phyloP scores from a whole-genome alignment of 2,113 vertebrate species.

The Pantherophis guttatus region DNA sequence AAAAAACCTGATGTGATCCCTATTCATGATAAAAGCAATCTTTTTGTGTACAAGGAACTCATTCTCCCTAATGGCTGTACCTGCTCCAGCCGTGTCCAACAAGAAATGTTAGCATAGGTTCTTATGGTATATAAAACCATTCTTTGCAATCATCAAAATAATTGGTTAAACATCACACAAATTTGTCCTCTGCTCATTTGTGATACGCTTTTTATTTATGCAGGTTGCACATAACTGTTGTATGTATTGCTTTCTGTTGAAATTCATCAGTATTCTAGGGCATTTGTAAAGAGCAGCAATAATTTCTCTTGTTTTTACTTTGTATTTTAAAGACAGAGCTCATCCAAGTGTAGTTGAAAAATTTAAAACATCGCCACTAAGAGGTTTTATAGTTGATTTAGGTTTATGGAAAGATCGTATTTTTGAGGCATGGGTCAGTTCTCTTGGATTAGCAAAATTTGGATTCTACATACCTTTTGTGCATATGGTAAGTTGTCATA shows the following conservation, averaged over 20 bases:
- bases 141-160: neutral
- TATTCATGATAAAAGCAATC: neutral
- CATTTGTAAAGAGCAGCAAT: neutral
- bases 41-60: neutral
- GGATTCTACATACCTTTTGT: slow-evolving; percentile 39
- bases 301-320: slow-evolving; percentile 3
- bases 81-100: neutral
- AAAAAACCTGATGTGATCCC: neutral
- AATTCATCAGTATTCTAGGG: neutral
- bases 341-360: slow-evolving; percentile 41
- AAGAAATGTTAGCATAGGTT: neutral
- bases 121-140: neutral
- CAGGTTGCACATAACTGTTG: neutral
- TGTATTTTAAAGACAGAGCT: slow-evolving; percentile 33
- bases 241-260: neutral
- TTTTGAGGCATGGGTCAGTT: slow-evolving; percentile 26
- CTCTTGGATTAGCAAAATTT: slow-evolving; percentile 27
- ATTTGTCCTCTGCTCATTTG: neutral
- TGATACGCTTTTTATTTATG: neutral
- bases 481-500: slow-evolving; percentile 26
- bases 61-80: neutral
- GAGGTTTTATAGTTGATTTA: slow-evolving; percentile 36
- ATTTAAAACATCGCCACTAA: slow-evolving; percentile 32
- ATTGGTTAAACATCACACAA: neutral
- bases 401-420: slow-evolving; percentile 30